These are phyloP conservation scores for Epirrhoe alternata DNA, from an alignment of 2,888 invertebrate species.

Conservation along the genomic window DNA sequence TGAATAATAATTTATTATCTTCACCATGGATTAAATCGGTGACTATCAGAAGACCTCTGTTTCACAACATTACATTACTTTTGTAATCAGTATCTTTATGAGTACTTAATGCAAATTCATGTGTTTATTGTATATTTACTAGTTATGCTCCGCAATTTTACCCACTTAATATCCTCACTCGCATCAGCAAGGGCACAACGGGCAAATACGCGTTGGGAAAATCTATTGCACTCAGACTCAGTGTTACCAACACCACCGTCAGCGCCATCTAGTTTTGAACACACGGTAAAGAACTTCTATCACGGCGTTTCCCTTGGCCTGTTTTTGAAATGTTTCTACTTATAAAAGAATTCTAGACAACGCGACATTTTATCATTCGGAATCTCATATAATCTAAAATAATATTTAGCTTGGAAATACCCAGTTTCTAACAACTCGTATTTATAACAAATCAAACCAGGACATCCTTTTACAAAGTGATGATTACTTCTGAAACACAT, in stretches of 20 bases:
- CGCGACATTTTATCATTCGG: not conserved
- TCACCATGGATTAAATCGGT: constrained; percentile 26
- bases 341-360: too few species aligned
- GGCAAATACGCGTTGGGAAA: too few species aligned
- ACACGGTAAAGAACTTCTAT: too few species aligned
- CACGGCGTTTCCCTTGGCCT: too few species aligned
- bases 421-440: not conserved
- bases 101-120: not conserved
- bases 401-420: not conserved
- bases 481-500: constrained; percentile 27
- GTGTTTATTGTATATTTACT: not conserved
- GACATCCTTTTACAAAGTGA: constrained; percentile 31
- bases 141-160: not conserved
- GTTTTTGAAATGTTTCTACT: too few species aligned
- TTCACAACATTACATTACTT: constrained; percentile 14
- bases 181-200: too few species aligned
- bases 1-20: constrained; percentile 35
- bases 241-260: too few species aligned
- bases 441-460: constrained; percentile 30
- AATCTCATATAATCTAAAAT: not conserved
- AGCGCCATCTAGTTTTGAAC: too few species aligned
- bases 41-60: constrained; percentile 14
- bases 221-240: too few species aligned
- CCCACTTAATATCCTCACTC: too few species aligned
- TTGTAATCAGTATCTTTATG: constrained; percentile 3